A percentile compares a stretch with the other conserved stretches of the same genome.
phyloP scores from a whole-genome alignment of 2,113 vertebrate genomes.

The Globicephala melas region DNA sequence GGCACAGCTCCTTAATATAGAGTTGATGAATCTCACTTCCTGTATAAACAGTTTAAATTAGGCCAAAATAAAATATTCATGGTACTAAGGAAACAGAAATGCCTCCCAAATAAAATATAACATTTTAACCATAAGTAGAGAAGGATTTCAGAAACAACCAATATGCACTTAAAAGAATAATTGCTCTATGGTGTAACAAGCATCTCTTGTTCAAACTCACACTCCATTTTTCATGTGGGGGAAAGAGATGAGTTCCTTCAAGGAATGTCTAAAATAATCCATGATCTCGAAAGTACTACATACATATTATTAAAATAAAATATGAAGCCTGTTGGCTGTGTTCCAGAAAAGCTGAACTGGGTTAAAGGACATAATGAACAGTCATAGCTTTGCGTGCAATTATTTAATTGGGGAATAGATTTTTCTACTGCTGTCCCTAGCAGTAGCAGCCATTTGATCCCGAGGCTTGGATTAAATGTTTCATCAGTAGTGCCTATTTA shows the following conservation, averaged over 20 bases:
- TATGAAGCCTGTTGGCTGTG: slow-evolving; percentile 63
- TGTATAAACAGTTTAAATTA: slow-evolving; percentile 3
- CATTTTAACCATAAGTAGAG: slow-evolving; percentile 69
- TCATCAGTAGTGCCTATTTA: slow-evolving; percentile 81
- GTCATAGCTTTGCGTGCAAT: slow-evolving; percentile 71
- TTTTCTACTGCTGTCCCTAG: slow-evolving; percentile 79
- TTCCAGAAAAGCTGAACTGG: slow-evolving; percentile 78
- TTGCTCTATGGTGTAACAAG: slow-evolving; percentile 25
- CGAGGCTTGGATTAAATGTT: slow-evolving; percentile 82
- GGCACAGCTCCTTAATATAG: background rate
- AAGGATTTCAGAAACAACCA: slow-evolving; percentile 33
- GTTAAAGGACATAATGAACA: slow-evolving; percentile 77
- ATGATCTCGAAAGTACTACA: slow-evolving; percentile 57
- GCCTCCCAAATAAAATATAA: slow-evolving; percentile 40
- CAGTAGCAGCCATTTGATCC: slow-evolving; percentile 80
- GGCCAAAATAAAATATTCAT: background rate
- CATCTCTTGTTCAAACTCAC: slow-evolving; percentile 64
- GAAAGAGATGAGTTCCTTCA: slow-evolving; percentile 68
- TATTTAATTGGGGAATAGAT: slow-evolving; percentile 83
- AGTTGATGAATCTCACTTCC: background rate
- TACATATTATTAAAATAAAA: slow-evolving; percentile 69
- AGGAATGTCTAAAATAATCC: slow-evolving; percentile 61
- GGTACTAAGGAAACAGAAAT: slow-evolving; percentile 37
- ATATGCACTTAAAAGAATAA: slow-evolving; percentile 54
- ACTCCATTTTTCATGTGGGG: slow-evolving; percentile 66